A percentile compares a stretch with the other conserved stretches of the same genome.
Conservation (phyloP, 2,888 invertebrate genomes). For the Eilema depressum region DNA sequence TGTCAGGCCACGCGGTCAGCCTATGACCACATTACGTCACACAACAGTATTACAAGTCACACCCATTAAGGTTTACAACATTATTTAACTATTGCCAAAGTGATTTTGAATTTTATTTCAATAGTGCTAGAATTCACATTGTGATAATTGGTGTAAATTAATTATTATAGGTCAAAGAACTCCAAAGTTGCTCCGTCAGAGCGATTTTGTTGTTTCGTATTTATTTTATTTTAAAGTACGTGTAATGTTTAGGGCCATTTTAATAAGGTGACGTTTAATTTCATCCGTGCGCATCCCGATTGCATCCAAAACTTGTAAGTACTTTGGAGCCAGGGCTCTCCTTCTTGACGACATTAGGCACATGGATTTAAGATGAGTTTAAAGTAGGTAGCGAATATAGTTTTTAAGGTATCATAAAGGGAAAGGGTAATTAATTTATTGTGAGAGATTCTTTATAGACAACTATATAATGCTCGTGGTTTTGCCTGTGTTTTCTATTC, state of each 20-base stretch:
- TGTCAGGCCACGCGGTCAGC: conserved; percentile 59
- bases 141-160: neutral
- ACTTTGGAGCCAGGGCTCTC: neutral
- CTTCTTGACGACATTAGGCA: no score
- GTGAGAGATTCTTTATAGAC: no score
- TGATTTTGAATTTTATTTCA: conserved; percentile 28
- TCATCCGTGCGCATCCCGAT: neutral
- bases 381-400: neutral
- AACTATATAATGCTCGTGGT: no score
- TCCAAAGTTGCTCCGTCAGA: conserved; percentile 49
- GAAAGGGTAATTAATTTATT: no score
- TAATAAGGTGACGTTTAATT: neutral
- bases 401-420: no score
- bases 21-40: conserved; percentile 45
- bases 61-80: conserved; percentile 63
- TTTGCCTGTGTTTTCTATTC: no score
- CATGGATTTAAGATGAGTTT: neutral
- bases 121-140: conserved; percentile 27
- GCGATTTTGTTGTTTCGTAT: conserved; percentile 17
- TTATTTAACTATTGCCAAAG: conserved; percentile 37
- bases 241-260: neutral
- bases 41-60: conserved; percentile 61
- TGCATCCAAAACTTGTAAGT: neutral
- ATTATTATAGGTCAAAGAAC: conserved; percentile 55
- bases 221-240: conserved; percentile 17